These are phyloP conservation scores for Oreotragus oreotragus DNA, from an alignment of 2,113 vertebrate species.

Conservation along the genomic window DNA sequence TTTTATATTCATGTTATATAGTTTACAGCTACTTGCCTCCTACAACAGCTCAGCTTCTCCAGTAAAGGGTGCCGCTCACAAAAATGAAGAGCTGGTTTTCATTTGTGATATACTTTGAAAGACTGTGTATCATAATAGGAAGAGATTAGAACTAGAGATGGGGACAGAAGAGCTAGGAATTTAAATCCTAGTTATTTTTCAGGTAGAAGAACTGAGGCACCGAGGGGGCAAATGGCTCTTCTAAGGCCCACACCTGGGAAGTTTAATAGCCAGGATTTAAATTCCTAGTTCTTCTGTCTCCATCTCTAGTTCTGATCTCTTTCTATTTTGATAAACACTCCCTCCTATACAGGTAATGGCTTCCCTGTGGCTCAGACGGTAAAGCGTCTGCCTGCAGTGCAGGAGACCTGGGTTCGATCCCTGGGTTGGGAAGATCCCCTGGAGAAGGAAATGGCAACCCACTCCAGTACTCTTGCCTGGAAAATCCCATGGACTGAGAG, in stretches of 20 bases:
- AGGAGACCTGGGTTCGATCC: no score
- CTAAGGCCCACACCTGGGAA: not conserved
- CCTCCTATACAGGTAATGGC: not conserved
- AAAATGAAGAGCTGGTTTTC: not conserved
- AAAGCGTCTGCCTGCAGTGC: no score
- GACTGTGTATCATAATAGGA: not conserved
- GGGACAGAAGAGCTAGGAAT: not conserved
- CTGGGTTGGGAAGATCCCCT: no score
- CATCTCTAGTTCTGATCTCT: no score
- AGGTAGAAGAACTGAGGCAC: not conserved
- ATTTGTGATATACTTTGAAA: not conserved
- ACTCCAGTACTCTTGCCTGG: no score
- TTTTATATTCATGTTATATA: not conserved
- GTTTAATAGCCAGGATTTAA: not conserved
- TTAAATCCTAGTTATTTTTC: not conserved
- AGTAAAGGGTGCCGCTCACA: not conserved
- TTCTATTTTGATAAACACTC: no score
- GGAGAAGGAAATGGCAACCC: no score
- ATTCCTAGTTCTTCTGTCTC: no score
- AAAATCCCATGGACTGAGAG: no score
- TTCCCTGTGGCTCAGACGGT: no score
- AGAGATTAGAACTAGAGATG: not conserved
- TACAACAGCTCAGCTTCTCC: not conserved
- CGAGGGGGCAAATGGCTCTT: not conserved
- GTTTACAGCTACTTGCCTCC: not conserved